Evolutionary conservation across 2,797 vertebrate genomes (phyloP).

Genomic region (Rallus crepitans): DNA sequence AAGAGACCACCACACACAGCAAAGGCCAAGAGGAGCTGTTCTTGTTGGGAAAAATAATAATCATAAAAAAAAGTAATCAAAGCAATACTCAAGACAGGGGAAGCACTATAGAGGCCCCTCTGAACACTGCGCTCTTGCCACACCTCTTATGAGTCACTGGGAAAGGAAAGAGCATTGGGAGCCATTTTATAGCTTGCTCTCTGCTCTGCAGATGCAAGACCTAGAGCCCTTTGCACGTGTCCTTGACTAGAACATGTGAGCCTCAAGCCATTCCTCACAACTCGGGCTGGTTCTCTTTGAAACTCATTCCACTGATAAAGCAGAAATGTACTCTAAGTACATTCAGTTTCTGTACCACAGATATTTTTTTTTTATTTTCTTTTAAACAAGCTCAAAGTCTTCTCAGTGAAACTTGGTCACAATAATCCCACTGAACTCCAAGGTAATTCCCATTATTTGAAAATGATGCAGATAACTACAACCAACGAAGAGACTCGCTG

Average conservation of each 20-base stretch:
- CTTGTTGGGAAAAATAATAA: neutral
- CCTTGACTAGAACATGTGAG: neutral
- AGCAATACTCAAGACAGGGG: neutral
- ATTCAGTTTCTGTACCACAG: neutral
- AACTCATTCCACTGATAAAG: neutral
- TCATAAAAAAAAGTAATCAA: neutral
- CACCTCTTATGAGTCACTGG: conserved; percentile 1
- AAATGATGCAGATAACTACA: neutral
- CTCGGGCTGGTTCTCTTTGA: neutral
- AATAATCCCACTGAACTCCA: neutral
- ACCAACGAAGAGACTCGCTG: neutral
- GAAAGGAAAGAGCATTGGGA: neutral
- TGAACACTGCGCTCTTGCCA: neutral
- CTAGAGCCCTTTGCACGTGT: neutral
- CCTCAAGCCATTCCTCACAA: neutral
- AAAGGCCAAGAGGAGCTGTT: neutral
- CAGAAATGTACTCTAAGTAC: neutral
- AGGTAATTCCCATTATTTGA: neutral
- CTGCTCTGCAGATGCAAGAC: neutral
- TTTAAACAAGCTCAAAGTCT: neutral
- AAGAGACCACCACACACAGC: fast-evolving
- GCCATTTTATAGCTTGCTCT: neutral
- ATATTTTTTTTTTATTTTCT: neutral
- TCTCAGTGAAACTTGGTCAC: neutral
- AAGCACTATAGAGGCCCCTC: neutral